Evolutionary conservation across 2,888 invertebrate genomes (phyloP).

Genomic region (Criorhina ranunculi): DNA sequence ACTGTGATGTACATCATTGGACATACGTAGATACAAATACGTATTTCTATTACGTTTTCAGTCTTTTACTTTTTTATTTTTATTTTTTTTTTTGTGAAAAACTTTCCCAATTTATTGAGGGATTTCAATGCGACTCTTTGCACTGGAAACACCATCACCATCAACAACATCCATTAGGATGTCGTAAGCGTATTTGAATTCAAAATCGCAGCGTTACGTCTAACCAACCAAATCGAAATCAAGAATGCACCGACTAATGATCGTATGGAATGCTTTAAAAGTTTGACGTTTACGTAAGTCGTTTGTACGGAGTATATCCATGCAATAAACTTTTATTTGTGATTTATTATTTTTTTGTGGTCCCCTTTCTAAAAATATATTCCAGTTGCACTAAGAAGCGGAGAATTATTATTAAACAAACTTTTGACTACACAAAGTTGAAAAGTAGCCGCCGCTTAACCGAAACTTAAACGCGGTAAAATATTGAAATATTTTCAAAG

Average conservation of each 20-base stretch:
- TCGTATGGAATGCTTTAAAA: conserved; percentile 23
- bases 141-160: conserved; percentile 15
- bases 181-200: conserved; percentile 26
- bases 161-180: neutral
- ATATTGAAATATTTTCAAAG: conserved; percentile 35
- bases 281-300: conserved; percentile 50
- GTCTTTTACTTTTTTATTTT: neutral
- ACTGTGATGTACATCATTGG: conserved; percentile 13
- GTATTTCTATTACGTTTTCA: conserved; percentile 17
- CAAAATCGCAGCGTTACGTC: conserved; percentile 25
- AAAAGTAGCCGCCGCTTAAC: conserved; percentile 5
- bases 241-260: conserved; percentile 51
- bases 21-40: conserved; percentile 1
- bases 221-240: conserved; percentile 61
- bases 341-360: neutral
- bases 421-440: conserved; percentile 20
- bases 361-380: conserved; percentile 8
- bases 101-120: conserved; percentile 47
- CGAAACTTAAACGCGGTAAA: conserved; percentile 32
- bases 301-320: conserved; percentile 11
- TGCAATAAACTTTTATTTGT: neutral
- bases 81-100: conserved; percentile 12
- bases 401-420: conserved; percentile 20
- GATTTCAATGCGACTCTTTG: conserved; percentile 33
- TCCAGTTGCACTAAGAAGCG: conserved; percentile 59